phyloP scores from a whole-genome alignment of 2,797 vertebrate genomes.

The Chelmon rostratus region DNA sequence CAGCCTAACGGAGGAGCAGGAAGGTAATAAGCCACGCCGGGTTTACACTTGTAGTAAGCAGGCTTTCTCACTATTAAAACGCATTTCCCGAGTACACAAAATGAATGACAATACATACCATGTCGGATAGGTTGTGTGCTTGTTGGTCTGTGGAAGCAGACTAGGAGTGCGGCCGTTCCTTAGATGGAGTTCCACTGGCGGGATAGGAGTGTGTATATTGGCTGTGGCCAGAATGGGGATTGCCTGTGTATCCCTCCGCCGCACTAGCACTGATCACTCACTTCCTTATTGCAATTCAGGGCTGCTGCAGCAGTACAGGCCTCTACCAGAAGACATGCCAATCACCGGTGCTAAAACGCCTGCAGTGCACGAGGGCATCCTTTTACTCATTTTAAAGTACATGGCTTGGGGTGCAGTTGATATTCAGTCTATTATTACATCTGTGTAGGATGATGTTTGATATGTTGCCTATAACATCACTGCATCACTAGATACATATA shows the following conservation, averaged over 20 bases:
- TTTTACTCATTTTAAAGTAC: constrained; percentile 3
- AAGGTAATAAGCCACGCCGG: background rate
- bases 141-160: constrained; percentile 78
- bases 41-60: background rate
- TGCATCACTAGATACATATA: background rate
- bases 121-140: constrained; percentile 78
- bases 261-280: constrained; percentile 74
- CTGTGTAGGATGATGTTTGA: background rate
- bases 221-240: constrained; percentile 72
- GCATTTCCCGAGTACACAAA: constrained; percentile 10
- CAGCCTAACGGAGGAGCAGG: background rate
- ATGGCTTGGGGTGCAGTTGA: constrained; percentile 3
- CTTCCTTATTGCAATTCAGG: constrained; percentile 80
- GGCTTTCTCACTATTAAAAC: background rate
- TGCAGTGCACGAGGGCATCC: constrained; percentile 62
- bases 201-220: constrained; percentile 80
- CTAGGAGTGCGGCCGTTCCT: constrained; percentile 75
- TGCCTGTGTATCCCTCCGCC: constrained; percentile 87
- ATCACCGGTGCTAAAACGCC: constrained; percentile 59
- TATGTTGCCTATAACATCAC: no score
- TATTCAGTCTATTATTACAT: background rate
- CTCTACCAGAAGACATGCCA: constrained; percentile 59
- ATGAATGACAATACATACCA: constrained; percentile 84
- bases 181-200: constrained; percentile 83
- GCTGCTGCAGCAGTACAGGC: constrained; percentile 55